Conservation (phyloP, 92 coral and sea anemone genomes). For the Epizoanthus ramosus region DNA sequence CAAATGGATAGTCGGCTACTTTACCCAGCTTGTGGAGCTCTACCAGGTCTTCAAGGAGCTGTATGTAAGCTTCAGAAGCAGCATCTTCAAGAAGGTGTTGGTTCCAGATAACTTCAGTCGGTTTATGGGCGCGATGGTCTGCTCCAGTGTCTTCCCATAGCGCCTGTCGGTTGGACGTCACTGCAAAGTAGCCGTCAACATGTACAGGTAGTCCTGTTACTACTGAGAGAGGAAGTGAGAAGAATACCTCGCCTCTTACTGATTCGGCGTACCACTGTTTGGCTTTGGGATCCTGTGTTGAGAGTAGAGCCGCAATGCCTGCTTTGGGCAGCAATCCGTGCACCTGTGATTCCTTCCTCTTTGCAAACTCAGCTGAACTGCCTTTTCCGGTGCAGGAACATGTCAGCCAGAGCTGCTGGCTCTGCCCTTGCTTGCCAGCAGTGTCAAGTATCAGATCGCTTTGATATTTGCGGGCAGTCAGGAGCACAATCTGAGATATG, state of each 20-base stretch:
- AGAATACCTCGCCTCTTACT: conserved; percentile 84
- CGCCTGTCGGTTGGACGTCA: conserved; percentile 86
- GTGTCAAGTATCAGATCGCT: conserved; percentile 25
- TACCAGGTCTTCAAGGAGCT: conserved; percentile 75
- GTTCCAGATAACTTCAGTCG: conserved; percentile 92
- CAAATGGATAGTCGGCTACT: conserved; percentile 63
- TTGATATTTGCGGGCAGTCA: conserved; percentile 46
- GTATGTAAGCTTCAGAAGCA: conserved; percentile 82
- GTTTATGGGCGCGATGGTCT: conserved; percentile 61
- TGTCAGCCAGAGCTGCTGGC: conserved; percentile 69
- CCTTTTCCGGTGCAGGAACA: conserved; percentile 74
- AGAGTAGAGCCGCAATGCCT: conserved; percentile 80
- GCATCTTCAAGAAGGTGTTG: conserved; percentile 90
- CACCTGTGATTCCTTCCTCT: conserved; percentile 76
- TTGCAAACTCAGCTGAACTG: conserved; percentile 76
- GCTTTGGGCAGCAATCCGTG: conserved; percentile 90
- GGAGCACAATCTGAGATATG: conserved; percentile 55
- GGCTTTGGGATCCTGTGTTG: conserved; percentile 31
- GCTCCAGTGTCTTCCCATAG: conserved; percentile 92
- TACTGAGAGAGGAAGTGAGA: conserved; percentile 82
- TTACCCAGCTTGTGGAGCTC: conserved; percentile 65
- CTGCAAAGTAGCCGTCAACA: conserved; percentile 92
- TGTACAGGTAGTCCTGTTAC: conserved; percentile 94
- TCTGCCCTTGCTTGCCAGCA: conserved; percentile 5
- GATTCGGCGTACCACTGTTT: conserved; percentile 64